A percentile compares a stretch with the other conserved stretches of the same genome.
Evolutionary conservation across 2,113 vertebrate species (phyloP).

Genomic region (Microcebus jonahi): DNA sequence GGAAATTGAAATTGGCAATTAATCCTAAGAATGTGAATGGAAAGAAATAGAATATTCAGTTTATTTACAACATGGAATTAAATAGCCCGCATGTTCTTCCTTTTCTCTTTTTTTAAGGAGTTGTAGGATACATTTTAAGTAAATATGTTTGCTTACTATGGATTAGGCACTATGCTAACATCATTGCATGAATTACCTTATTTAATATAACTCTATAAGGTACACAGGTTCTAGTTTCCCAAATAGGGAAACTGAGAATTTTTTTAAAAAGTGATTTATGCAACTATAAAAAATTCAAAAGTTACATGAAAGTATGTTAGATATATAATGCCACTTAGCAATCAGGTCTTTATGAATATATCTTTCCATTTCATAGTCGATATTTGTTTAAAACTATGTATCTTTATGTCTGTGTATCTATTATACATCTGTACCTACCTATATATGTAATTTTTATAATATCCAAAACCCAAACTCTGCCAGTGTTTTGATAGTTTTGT

Average conservation of each 20-base stretch:
- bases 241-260: not conserved
- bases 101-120: not conserved
- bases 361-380: not conserved
- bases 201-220: not conserved
- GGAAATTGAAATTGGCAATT: slow-evolving; percentile 5
- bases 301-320: not conserved
- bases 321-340: not conserved
- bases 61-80: not conserved
- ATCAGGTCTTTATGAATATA: not conserved
- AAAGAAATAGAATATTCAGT: not conserved
- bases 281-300: not conserved
- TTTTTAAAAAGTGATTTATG: not conserved
- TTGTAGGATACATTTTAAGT: not conserved
- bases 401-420: not conserved
- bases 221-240: not conserved
- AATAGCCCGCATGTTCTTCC: not conserved
- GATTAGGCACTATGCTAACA: not conserved
- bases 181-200: not conserved
- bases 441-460: not conserved
- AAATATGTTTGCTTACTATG: not conserved
- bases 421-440: not conserved
- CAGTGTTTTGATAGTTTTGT: not conserved
- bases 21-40: not conserved
- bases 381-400: not conserved
- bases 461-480: not conserved